Base-by-base conservation (phyloP, 2,113 vertebrate genomes). In the Aptenodytes patagonicus region DNA sequence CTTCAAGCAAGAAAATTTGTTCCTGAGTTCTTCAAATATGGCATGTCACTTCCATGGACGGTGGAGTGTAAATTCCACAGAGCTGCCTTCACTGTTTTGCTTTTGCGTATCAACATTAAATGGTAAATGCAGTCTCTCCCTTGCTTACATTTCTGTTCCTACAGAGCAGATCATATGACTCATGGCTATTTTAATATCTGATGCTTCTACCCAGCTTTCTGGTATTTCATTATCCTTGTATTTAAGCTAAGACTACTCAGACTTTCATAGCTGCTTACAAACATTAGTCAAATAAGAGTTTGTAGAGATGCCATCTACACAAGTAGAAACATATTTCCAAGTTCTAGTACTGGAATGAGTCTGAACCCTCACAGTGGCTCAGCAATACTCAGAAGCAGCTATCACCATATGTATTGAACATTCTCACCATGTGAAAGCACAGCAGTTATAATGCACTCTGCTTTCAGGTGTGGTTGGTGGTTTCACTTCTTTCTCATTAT, bases 361-460 rank as follows among this genome's bases (percentile, higher is more conserved):
- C 31, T 65, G 85, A 78, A 52, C 13, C 18, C 61, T 40, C 38
- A 13, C n/a, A 13, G 47, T 22, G 38, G 5, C 54, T 84, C 49
- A 18, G 68, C 32, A 46, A 20, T 12, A 47, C 79, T 65, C 47
- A 9, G 9, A 17, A 40, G 42, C 57, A 72, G 46, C 38, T 42
- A 14, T 57, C 0, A 1, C 71, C 49, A 2, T 5, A 16, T 21
- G 49, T 47, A 10, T 28, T 42, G 68, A 68, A 60, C 32, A 0
- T 29, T 62, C 54, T 70, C 58, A 13, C 55, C 38, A 3, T 6
- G 28, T 66, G 32, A 15, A 71, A 77, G 51, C 86, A 12, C 51
- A 26, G 68, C 65, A 79, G 60, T 65, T 57, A 11, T 6, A 44
- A 57, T 29, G 32, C 36, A 51, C 36, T 81, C 18, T 64, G 44